Evolutionary conservation across 2,113 vertebrate genomes (phyloP).

Genomic region (Catharus fuscescens): DNA sequence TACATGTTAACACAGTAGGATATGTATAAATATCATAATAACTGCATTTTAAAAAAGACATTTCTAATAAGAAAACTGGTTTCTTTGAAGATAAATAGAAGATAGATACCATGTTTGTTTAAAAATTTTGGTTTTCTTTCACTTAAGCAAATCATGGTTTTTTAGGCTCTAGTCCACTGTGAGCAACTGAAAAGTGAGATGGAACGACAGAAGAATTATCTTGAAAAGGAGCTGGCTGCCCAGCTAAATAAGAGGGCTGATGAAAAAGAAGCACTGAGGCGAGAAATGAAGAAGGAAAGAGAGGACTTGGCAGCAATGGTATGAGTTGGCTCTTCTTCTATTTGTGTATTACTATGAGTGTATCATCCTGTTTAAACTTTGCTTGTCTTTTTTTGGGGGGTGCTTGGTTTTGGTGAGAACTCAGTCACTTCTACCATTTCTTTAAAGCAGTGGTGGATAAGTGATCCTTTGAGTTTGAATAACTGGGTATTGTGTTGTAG

Average conservation of each 20-base stretch:
- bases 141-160: background rate
- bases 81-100: background rate
- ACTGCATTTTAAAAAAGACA: background rate
- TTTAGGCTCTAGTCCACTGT: conserved; percentile 85
- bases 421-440: background rate
- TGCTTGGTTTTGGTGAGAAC: background rate
- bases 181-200: conserved; percentile 87
- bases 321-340: background rate
- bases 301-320: conserved; percentile 80
- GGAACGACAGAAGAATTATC: conserved; percentile 77
- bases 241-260: conserved; percentile 78
- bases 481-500: background rate
- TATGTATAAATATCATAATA: background rate
- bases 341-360: background rate
- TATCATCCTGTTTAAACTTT: background rate
- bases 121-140: background rate
- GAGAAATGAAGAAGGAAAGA: conserved; percentile 81
- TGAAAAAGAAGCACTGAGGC: conserved; percentile 79
- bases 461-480: background rate
- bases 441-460: background rate
- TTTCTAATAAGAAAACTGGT: background rate
- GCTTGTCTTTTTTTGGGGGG: background rate
- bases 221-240: conserved; percentile 78
- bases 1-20: background rate
- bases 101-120: background rate